Percentiles rank a stretch among this genome's conserved stretches.
phyloP scores from a whole-genome alignment of 2,888 invertebrate genomes.

The Nephrotoma appendiculata region DNA sequence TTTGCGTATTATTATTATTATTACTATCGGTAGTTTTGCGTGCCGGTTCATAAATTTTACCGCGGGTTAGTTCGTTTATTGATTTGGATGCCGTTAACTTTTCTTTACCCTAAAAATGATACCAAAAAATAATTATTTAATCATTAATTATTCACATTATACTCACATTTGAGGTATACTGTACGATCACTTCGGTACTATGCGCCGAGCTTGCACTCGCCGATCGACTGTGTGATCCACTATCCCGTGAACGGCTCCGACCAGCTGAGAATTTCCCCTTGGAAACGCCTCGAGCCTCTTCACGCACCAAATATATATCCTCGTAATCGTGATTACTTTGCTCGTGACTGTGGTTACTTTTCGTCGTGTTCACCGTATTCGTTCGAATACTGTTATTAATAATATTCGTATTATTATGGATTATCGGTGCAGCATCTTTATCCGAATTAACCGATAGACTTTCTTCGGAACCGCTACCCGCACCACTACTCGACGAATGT shows the following conservation, averaged over 20 bases:
- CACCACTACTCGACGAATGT: conserved; percentile 56
- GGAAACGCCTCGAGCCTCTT: conserved; percentile 32
- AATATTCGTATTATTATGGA: conserved; percentile 13
- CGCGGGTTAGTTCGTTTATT: not conserved
- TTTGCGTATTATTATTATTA: conserved; percentile 6
- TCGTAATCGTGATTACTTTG: conserved; percentile 59
- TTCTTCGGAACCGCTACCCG: conserved; percentile 44
- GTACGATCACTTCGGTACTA: conserved; percentile 31
- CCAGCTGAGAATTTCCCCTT: conserved; percentile 15
- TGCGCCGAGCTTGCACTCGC: conserved; percentile 40
- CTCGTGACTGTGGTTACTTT: conserved; percentile 11
- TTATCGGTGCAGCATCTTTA: conserved; percentile 25
- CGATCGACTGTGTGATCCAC: conserved; percentile 64
- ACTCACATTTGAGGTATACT: conserved; percentile 30
- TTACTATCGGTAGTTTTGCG: conserved; percentile 20
- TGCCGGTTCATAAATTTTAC: conserved; percentile 19
- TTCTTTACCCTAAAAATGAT: conserved; percentile 1
- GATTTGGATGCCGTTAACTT: not conserved
- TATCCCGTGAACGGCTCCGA: conserved; percentile 47
- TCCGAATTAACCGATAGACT: conserved; percentile 44
- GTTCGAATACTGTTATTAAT: conserved; percentile 16
- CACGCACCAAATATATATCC: conserved; percentile 61
- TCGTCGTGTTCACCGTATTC: conserved; percentile 8
- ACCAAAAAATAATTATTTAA: not conserved
- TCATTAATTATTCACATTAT: too few relatives aligned